These are phyloP conservation scores for Eufriesea mexicana DNA, from an alignment of 1,140 invertebrate species.

Conservation along the genomic window DNA sequence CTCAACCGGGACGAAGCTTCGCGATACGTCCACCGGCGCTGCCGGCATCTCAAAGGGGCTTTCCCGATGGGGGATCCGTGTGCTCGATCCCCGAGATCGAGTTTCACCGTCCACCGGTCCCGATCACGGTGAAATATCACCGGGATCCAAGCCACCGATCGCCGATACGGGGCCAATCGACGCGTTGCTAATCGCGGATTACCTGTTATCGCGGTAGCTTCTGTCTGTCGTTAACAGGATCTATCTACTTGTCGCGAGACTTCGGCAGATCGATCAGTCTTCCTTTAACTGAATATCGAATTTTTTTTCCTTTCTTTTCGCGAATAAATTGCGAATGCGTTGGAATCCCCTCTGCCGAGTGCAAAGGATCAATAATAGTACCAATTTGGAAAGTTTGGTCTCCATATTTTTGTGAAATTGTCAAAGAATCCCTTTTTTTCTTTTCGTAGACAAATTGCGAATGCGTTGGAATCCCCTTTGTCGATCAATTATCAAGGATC, in stretches of 20 bases:
- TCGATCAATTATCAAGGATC: too few species aligned
- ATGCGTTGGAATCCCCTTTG: too few species aligned
- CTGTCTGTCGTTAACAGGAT: not conserved
- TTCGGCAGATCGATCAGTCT: not conserved
- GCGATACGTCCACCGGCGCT: constrained; percentile 43
- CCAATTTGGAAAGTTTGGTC: too few species aligned
- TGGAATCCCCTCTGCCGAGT: too few species aligned
- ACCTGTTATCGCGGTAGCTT: constrained; percentile 29
- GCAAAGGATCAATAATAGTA: too few species aligned
- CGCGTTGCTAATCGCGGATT: constrained; percentile 50
- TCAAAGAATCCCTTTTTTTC: too few species aligned
- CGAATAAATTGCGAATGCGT: too few species aligned
- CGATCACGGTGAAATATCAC: constrained; percentile 57
- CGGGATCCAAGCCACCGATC: constrained; percentile 34
- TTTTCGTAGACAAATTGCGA: too few species aligned
- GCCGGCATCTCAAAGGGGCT: constrained; percentile 62
- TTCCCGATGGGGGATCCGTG: constrained; percentile 64
- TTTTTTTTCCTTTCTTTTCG: too few species aligned
- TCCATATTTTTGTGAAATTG: too few species aligned
- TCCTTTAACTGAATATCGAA: not conserved
- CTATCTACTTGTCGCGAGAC: not conserved
- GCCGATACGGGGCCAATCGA: constrained; percentile 44
- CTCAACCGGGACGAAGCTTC: constrained; percentile 56
- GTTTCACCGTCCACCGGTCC: constrained; percentile 46
- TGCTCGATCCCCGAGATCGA: constrained; percentile 46